A percentile compares a stretch with the other conserved stretches of the same genome.
Evolutionary conservation across 2,888 invertebrate genomes (phyloP).

Genomic region (Fragum fragum): DNA sequence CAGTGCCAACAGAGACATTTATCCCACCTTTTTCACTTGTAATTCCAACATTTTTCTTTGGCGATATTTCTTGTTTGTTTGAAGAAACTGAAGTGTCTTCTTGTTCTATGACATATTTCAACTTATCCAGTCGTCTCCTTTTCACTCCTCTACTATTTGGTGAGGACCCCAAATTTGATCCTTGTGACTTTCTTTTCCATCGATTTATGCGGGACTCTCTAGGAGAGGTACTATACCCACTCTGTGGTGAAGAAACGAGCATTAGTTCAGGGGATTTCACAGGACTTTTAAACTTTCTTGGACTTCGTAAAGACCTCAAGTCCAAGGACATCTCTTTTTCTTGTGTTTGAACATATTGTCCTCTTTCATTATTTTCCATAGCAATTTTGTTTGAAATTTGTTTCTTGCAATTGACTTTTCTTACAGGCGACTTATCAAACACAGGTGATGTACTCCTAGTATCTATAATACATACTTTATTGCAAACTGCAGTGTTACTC

Average conservation of each 20-base stretch:
- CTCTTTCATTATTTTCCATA: background rate
- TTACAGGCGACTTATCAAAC: constrained; percentile 18
- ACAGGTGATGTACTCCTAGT: constrained; percentile 53
- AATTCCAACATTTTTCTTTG: background rate
- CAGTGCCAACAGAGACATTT: background rate
- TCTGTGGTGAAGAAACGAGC: constrained; percentile 14
- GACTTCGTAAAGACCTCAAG: background rate
- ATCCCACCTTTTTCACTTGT: background rate
- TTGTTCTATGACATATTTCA: constrained; percentile 26
- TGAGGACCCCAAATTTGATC: constrained; percentile 2
- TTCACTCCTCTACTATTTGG: constrained; percentile 12
- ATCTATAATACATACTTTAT: background rate
- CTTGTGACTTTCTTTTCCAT: constrained; percentile 49
- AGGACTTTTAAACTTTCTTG: background rate
- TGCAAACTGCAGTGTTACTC: no score
- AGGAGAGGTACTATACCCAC: constrained; percentile 59
- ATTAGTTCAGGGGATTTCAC: constrained; percentile 7
- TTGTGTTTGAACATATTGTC: background rate
- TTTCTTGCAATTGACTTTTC: background rate
- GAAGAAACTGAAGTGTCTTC: background rate
- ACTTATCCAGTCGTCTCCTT: constrained; percentile 37
- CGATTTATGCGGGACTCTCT: constrained; percentile 38
- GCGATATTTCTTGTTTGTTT: background rate
- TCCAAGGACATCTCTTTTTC: background rate
- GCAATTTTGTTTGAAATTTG: background rate